Base-by-base conservation (phyloP, 2,888 invertebrate species). In the Vanessa cardui region DNA sequence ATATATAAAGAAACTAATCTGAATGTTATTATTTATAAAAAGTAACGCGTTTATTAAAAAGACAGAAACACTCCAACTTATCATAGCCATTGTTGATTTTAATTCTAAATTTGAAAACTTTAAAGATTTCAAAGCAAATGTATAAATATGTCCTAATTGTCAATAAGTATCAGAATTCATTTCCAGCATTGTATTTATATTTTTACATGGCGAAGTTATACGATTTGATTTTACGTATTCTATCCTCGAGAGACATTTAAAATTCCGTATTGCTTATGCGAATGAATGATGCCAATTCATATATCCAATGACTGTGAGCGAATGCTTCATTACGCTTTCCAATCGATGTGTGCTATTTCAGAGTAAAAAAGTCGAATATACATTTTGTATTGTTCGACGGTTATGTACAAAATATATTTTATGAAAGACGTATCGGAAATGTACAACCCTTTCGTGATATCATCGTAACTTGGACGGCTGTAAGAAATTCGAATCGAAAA, bases 271-370 rank as follows among this genome's bases (percentile, higher is more conserved):
- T 79, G 86, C 83, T 77, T 71, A 73, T 80, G 87, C 88, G 87
- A 88, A 84, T 83, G 78, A 82, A 82, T 80, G 79, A 81, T 80
- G 74, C 73, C 82, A 81, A 81, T 84, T 83, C 74, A 79, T 81
- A 78, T 73, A 84, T 80, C 81, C 76, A 80, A 80, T 81, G 74
- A 80, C 70, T 80, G 79, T 77, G 73, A 79, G 84, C 84, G 86
- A 85, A 81, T 82, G 80, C 78, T 82, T 81, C 74, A 76, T 80
- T 81, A 82, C 78, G 76, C 72, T 78, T 77, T 74, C 74, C 72
- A 68, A 69, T 65, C 61, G 58, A 61, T 66, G 64, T 66, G 62
- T 65, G 33, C n/a, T 56, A 56, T 56, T 56, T 56, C 56, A 33
- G 18, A 39, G 47, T 18, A 56, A 56, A 56, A 56, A 31, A 54